Base-by-base conservation (phyloP, 2,888 invertebrate species). In the Fragum fragum region DNA sequence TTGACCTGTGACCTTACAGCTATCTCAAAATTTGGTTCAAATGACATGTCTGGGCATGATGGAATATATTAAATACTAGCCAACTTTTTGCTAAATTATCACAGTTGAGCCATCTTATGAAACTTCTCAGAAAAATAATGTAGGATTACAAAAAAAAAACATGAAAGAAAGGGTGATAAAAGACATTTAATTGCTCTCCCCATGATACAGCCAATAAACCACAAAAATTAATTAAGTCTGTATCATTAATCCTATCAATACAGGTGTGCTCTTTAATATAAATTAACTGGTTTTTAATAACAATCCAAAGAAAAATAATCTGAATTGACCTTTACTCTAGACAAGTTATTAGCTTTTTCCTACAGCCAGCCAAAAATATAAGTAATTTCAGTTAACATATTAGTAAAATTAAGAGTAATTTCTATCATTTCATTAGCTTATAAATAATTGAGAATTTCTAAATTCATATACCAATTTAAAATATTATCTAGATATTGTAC, bases 171-270 rank as follows among this genome's bases (percentile, higher is more conserved):
- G 1, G 3, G 57, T 57, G 26, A 57, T 23, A 57, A 57, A 28
- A 28, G 57, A 23, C 57, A 57, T 57, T 57, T 57, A 23, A 57
- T 57, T 57, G 26, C 14, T 57, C 14, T 18, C 14, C 47, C 14
- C 7, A 3, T 21, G 21, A 5, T 11, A 57, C 9, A 57, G 28
- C 57, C 57, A 14, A 57, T 57, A 57, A 57, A 57, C 57, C 57
- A 57, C 57, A 57, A 57, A 9, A 21, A 57, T 57, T 57, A 57
- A 57, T 57, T 57, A 57, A 57, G 26, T 57, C 57, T 57, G 26
- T 26, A 57, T 57, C 57, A 57, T 57, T 57, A 47, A 47, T 47
- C 47, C 47, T 47, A 47, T 47, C 47, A 47, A 47, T 47, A n/a
- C 47, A 47, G 47, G 47, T 47, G 47, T 47, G 2, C 47, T 47